Evolutionary conservation across 2,113 vertebrate species (phyloP).

Genomic region (Crotalus helleri): DNA sequence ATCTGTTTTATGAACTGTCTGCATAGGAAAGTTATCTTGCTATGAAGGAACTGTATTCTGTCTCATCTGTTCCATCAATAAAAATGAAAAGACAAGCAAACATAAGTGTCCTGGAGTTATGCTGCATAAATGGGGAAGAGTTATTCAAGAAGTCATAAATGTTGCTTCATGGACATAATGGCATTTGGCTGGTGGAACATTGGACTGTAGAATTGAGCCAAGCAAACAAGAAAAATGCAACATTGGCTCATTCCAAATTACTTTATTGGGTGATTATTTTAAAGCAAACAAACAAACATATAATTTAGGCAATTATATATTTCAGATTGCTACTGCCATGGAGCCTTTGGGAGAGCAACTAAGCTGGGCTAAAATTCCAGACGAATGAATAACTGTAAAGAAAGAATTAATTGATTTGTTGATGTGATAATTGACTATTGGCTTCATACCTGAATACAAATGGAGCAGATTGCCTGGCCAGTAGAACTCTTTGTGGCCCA

Average conservation of each 20-base stretch:
- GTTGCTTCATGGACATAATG: conserved; percentile 1
- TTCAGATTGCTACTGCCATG: not conserved
- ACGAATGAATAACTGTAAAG: not conserved
- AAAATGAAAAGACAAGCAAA: not conserved
- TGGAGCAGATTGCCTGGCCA: not conserved
- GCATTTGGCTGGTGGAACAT: conserved; percentile 2
- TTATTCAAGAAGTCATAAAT: conserved; percentile 5
- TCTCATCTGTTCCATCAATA: not conserved
- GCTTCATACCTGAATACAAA: not conserved
- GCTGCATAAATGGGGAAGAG: conserved; percentile 37
- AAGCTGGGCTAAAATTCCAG: not conserved
- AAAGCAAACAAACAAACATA: not conserved
- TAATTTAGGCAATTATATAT: not conserved
- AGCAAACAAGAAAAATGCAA: not conserved
- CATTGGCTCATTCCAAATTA: rapidly evolving
- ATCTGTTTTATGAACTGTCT: not conserved
- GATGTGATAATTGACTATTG: not conserved
- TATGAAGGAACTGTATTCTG: conserved; percentile 5
- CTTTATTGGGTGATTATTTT: not conserved
- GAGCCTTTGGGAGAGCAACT: not conserved
- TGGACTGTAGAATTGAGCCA: not conserved
- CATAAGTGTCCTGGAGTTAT: conserved; percentile 29
- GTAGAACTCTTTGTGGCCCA: not conserved
- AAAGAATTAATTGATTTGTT: not conserved
- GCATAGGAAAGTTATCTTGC: not conserved